These are phyloP conservation scores for Junco hyemalis DNA, from an alignment of 2,113 vertebrate species.

Conservation along the genomic window DNA sequence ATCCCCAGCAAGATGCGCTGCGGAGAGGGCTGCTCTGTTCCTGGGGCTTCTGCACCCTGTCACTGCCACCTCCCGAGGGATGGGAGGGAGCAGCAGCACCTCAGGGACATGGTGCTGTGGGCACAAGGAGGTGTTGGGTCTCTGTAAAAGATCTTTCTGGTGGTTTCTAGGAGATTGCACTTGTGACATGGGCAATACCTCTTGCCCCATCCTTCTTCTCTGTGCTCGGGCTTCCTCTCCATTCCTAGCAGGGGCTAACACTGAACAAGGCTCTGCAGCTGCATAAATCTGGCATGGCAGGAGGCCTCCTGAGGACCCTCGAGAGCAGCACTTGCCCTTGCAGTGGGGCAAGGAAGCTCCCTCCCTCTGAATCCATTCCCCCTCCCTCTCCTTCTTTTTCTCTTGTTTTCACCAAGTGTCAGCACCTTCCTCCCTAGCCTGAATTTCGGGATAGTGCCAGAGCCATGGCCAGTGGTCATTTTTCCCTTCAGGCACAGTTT, in stretches of 20 bases:
- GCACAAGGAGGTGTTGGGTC: background rate
- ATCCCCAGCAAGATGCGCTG: background rate
- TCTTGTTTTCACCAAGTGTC: background rate
- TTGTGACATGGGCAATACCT: background rate
- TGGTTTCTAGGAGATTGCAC: background rate
- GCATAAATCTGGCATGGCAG: background rate
- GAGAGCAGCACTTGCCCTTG: background rate
- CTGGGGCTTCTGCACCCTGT: background rate
- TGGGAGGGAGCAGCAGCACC: background rate
- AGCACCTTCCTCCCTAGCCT: background rate
- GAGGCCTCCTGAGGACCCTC: background rate
- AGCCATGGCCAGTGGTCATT: rapidly evolving
- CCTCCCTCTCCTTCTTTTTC: background rate
- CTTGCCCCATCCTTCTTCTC: background rate
- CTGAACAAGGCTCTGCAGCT: background rate
- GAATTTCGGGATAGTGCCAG: background rate
- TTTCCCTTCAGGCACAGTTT: background rate
- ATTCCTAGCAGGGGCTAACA: background rate
- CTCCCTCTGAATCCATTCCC: background rate
- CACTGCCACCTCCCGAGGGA: rapidly evolving
- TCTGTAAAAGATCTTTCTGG: background rate
- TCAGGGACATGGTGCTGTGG: rapidly evolving
- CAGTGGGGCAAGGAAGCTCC: background rate
- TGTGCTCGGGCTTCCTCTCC: background rate
- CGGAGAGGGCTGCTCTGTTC: background rate